phyloP scores from a whole-genome alignment of 1,140 invertebrate genomes.

The Bilobella aurantiaca region DNA sequence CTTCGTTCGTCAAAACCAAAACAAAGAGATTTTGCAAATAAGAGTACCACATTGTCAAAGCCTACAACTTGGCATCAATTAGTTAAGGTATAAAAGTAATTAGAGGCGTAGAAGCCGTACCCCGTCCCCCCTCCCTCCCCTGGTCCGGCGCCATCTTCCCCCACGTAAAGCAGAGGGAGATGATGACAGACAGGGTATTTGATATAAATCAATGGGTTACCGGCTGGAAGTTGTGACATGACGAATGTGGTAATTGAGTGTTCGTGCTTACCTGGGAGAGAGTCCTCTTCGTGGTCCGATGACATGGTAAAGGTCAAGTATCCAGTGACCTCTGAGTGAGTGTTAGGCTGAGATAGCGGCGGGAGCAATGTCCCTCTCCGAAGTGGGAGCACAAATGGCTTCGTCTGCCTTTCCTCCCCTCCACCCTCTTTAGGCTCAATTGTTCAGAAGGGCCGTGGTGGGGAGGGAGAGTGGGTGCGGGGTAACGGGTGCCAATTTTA shows the following conservation, averaged over 20 bases:
- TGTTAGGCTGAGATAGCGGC: slow-evolving; percentile 3
- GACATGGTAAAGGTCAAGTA: slow-evolving; percentile 11
- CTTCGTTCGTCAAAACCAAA: too few relatives aligned
- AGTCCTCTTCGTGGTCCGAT: slow-evolving; percentile 12
- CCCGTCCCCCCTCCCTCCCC: neutral
- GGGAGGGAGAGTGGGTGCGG: neutral
- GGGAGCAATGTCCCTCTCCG: slow-evolving; percentile 16
- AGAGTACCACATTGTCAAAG: too few relatives aligned
- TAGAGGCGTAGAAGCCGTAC: neutral
- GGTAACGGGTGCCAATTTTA: neutral
- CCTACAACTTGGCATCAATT: too few relatives aligned
- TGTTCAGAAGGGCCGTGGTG: neutral
- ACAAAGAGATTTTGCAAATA: too few relatives aligned
- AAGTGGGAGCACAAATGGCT: neutral
- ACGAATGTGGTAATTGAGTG: too few relatives aligned
- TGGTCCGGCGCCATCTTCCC: slow-evolving; percentile 2
- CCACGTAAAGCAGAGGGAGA: too few relatives aligned
- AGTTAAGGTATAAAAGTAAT: too few relatives aligned
- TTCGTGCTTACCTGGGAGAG: slow-evolving; percentile 6
- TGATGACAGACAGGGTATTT: too few relatives aligned
- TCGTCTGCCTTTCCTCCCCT: neutral
- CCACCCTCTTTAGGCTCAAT: too few relatives aligned
- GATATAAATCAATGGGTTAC: too few relatives aligned
- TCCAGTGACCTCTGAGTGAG: neutral
- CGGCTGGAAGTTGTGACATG: too few relatives aligned